phyloP scores from a whole-genome alignment of 2,113 vertebrate genomes.

The Sinosuthora webbiana region DNA sequence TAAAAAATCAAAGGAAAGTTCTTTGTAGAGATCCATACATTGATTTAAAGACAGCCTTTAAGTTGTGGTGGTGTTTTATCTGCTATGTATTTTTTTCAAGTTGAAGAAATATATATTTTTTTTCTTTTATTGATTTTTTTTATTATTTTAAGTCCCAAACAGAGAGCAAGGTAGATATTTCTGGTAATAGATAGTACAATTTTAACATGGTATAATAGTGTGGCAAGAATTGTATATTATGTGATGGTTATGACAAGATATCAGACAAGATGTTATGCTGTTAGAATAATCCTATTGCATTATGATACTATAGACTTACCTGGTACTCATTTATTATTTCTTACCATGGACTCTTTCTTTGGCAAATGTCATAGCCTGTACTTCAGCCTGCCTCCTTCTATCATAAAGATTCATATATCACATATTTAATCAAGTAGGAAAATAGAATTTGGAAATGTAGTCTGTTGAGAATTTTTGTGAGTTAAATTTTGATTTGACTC shows the following conservation, averaged over 20 bases:
- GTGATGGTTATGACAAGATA: neutral
- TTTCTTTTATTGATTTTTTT: neutral
- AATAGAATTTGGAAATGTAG: neutral
- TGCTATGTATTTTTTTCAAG: neutral
- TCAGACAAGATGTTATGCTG: neutral
- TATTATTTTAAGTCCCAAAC: neutral
- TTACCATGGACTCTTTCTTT: neutral
- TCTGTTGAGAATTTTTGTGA: neutral
- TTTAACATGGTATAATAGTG: neutral
- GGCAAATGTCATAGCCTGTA: neutral
- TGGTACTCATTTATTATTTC: neutral
- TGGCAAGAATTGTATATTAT: neutral
- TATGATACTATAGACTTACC: neutral
- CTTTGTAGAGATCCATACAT: neutral
- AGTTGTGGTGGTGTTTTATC: neutral
- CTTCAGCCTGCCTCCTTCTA: neutral
- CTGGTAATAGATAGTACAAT: neutral
- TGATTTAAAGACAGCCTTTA: neutral
- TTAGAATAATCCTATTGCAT: neutral
- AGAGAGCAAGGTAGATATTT: neutral
- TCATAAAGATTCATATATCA: neutral
- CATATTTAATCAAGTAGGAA: neutral
- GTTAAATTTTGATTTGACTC: neutral
- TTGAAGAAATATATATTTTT: neutral
- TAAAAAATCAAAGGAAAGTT: neutral